phyloP scores from a whole-genome alignment of 2,888 invertebrate species.

The Andricus curvator region DNA sequence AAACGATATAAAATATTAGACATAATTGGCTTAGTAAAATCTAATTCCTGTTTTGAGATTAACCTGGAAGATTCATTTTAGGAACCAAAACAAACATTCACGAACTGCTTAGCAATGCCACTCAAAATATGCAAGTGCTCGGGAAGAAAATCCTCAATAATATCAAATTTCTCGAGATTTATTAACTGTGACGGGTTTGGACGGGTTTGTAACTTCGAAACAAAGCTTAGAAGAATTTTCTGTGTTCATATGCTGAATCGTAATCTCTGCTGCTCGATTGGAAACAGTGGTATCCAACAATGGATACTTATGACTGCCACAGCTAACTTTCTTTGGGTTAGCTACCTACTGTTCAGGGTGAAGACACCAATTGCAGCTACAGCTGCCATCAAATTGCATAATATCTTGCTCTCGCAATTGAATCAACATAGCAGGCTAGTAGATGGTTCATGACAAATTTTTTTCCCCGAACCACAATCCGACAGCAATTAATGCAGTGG shows the following conservation, averaged over 20 bases:
- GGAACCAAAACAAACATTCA: conserved; percentile 25
- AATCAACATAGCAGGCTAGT: conserved; percentile 48
- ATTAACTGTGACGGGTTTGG: conserved; percentile 8
- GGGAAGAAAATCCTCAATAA: conserved; percentile 48
- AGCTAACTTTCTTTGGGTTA: too few species aligned
- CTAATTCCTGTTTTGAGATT: not conserved
- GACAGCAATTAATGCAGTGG: conserved; percentile 16
- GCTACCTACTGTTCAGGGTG: not conserved
- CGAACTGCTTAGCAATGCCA: conserved; percentile 42
- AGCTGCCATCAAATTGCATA: conserved; percentile 23
- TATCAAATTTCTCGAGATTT: conserved; percentile 42
- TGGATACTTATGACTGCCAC: too few species aligned
- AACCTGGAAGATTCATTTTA: not conserved
- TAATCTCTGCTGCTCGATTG: not conserved
- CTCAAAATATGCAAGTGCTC: conserved; percentile 44
- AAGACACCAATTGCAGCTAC: conserved; percentile 46
- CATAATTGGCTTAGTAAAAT: not conserved
- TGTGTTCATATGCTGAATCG: conserved; percentile 39
- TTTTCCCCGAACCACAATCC: too few species aligned
- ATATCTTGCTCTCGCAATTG: conserved; percentile 24
- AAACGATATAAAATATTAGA: not conserved
- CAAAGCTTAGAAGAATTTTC: conserved; percentile 19
- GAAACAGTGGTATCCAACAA: too few species aligned
- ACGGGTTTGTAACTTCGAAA: too few species aligned
- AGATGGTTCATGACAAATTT: not conserved